Evolutionary conservation across 1,140 invertebrate species (phyloP), one percentile per base, ranked within the genome.

Genomic region (Magallana ariakensis): DNA sequence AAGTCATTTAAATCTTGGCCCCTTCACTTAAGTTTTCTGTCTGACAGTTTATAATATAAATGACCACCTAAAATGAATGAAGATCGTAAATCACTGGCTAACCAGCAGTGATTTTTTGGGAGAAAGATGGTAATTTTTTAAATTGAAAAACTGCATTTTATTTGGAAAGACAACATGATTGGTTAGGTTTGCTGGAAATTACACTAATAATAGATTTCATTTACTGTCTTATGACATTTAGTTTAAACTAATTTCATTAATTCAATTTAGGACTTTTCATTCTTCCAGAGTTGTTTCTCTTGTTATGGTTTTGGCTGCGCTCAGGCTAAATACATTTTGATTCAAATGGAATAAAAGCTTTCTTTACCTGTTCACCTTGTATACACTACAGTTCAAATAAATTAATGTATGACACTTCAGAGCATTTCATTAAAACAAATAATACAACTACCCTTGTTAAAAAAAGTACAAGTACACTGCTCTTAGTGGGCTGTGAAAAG

Each of bases 21-120:
- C 58, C 58, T n/a, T 62, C 19, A 62, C 16, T n/a, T 16, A 19
- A 19, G 58, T 15, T 62, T 62, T 7, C 8, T 62, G 33, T 62
- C 58, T 62, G 22, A 75, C 19, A 11, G 4, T 26, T 33, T 75
- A 26, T 26, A 75, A 13, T 33, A 75, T 10, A 9, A 75, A 26
- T 75, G 66, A 26, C 22, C 66, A 75, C 66, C 22, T 75, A 33
- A 26, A 19, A 75, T 75, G 22, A 75, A 75, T n/a, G 15, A 75
- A 75, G 9, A 75, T 75, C 66, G 33, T 75, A 75, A 75, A 75
- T 75, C 66, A 75, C 33, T 75, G 22, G 66, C 6, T 2, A 70
- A 66, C 16, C 26, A 22, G 6, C 19, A 22, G 62, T 70, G 16
- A 4, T 70, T n/a, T 75, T 13, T 26, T 75, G 10, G 22, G 22